Percentiles rank a stretch among this genome's conserved stretches.
phyloP scores from a whole-genome alignment of 2,888 invertebrate species.

The Hartigia nigra region DNA sequence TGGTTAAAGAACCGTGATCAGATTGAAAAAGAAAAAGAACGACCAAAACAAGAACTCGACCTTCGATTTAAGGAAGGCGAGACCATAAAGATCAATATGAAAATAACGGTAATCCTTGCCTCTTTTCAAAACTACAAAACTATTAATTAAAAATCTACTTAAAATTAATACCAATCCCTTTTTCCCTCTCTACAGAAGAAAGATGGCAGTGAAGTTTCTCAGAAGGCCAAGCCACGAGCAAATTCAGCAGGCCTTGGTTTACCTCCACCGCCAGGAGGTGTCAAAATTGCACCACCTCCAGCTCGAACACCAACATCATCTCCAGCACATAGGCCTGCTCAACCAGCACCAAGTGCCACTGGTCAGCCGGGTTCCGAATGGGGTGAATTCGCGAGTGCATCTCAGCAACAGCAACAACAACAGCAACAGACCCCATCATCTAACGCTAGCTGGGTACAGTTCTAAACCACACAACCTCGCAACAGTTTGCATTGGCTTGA shows the following conservation, averaged over 20 bases:
- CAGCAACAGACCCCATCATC: conserved; percentile 43
- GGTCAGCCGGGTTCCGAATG: conserved; percentile 72
- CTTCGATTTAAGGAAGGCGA: conserved; percentile 99
- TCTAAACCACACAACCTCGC: conserved; percentile 44
- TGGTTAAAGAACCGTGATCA: conserved; percentile 87
- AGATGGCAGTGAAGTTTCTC: conserved; percentile 81
- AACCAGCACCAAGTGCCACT: conserved; percentile 66
- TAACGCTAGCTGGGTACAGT: conserved; percentile 65
- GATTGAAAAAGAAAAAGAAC: conserved; percentile 82
- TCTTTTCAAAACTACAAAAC: conserved; percentile 72
- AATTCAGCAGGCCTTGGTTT: conserved; percentile 70
- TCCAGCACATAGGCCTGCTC: conserved; percentile 78
- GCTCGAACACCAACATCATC: conserved; percentile 75
- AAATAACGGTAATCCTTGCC: conserved; percentile 79
- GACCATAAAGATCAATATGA: conserved; percentile 99
- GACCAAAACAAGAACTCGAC: conserved; percentile 85
- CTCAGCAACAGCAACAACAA: conserved; percentile 47
- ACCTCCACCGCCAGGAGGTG: conserved; percentile 86
- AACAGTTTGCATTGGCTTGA: neutral
- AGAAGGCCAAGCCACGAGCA: conserved; percentile 74
- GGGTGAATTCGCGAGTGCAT: conserved; percentile 79
- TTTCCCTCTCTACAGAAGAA: conserved; percentile 76
- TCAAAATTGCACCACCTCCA: conserved; percentile 82
- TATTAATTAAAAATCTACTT: conserved; percentile 11
- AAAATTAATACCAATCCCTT: conserved; percentile 13